Evolutionary conservation across 2,888 invertebrate species (phyloP).

Genomic region (Oscheius sp.): DNA sequence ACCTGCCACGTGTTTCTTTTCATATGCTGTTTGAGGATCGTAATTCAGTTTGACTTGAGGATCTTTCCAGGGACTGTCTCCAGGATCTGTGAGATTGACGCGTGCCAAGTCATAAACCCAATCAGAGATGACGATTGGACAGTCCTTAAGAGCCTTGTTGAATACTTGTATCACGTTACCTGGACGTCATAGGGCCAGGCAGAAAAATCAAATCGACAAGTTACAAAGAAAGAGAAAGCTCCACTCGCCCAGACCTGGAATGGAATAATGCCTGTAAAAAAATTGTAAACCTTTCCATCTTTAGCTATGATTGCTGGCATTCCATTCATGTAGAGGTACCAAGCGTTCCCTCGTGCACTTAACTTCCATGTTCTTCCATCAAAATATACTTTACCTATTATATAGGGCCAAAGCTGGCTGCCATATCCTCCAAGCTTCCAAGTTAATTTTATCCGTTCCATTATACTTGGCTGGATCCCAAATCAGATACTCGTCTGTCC

Average conservation of each 20-base stretch:
- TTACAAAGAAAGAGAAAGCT: constrained; percentile 66
- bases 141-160: too few relatives aligned
- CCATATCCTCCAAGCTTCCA: constrained; percentile 65
- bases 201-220: constrained; percentile 67
- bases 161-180: too few relatives aligned
- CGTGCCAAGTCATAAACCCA: constrained; percentile 67
- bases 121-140: constrained; percentile 68
- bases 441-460: constrained; percentile 47
- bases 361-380: constrained; percentile 5
- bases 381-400: constrained; percentile 49
- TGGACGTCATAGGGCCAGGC: constrained; percentile 65
- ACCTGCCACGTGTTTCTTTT: constrained; percentile 64
- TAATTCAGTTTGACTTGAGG: constrained; percentile 61
- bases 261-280: not conserved
- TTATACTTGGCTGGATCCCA: constrained; percentile 58
- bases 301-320: constrained; percentile 58
- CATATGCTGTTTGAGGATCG: constrained; percentile 52
- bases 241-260: constrained; percentile 54
- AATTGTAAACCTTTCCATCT: constrained; percentile 47
- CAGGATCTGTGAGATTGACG: constrained; percentile 66
- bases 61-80: constrained; percentile 39
- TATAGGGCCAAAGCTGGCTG: constrained; percentile 67
- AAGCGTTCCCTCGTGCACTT: constrained; percentile 63
- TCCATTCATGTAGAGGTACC: constrained; percentile 67
- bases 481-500: constrained; percentile 67